Evolutionary conservation across 2,797 vertebrate species (phyloP), one percentile per base, ranked within the genome.

Genomic region (Danionella dracula): DNA sequence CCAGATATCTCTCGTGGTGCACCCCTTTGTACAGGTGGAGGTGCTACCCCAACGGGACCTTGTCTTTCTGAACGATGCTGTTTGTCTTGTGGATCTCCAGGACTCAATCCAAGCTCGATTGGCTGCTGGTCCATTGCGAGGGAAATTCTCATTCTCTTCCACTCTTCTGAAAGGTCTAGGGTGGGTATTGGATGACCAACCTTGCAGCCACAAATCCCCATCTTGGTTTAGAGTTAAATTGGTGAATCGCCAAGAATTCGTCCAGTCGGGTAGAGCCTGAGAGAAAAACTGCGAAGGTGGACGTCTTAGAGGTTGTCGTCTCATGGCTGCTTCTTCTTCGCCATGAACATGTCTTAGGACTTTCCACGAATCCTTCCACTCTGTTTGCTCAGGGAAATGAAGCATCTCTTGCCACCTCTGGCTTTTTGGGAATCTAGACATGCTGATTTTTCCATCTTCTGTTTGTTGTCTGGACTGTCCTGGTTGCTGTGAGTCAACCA

Each of bases 291-390:
- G 51, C 5, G 74, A 72, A 44, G 44, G 56, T 17, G 55, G 64
- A 1, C 12, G 12, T 60, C 55, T 63, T 4, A 63, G 63, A 8
- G 23, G 23, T 27, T 27, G 23, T 27, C 6, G 23, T 27, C 62
- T 82, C 44, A 61, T 70, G 16, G 59, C n/a, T n/a, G n/a, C 64
- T 40, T 68, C 77, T 21, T 76, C 76, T 38, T 44, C 40, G 20
- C 65, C 81, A 51, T 62, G 69, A 31, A 60, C 69, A 12, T 76
- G 71, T 72, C 81, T 86, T 23, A 77, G 8, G 8, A 49, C 65
- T 66, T 73, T 83, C 83, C 81, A 86, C 2, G 77, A 81, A 1
- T 84, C 68, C 21, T 15, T 78, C 83, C 85, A 82, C 8, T 77
- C 57, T 4, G 69, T 48, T 2, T 61, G 34, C 60, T 64, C 58